phyloP scores from a whole-genome alignment of 2,888 invertebrate species.

The Megalurothrips usitatus region DNA sequence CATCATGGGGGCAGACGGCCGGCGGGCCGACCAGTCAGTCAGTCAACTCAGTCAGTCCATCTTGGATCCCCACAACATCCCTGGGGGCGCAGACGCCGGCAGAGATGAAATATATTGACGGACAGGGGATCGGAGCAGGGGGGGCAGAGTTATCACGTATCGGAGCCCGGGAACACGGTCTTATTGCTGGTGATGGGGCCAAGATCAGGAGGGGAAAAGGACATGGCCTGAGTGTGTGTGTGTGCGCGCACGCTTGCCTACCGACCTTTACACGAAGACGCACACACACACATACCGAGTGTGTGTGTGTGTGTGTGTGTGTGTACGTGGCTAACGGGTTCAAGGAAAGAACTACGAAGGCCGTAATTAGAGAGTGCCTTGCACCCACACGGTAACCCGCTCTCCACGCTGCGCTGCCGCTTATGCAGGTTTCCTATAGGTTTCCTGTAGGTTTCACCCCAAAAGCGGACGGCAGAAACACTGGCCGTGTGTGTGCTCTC shows the following conservation, averaged over 20 bases:
- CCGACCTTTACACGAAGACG: neutral
- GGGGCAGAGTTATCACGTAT: neutral
- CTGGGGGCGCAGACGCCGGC: too few relatives aligned
- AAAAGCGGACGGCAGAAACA: neutral
- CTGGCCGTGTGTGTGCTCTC: too few relatives aligned
- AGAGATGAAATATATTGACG: neutral
- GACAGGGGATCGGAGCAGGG: neutral
- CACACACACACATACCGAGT: neutral
- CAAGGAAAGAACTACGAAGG: slow-evolving; percentile 21
- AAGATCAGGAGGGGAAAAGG: neutral
- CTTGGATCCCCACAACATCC: neutral
- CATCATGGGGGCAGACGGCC: neutral
- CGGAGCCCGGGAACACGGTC: neutral
- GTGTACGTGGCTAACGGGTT: slow-evolving; percentile 1
- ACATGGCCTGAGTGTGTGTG: slow-evolving; percentile 6
- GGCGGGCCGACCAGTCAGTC: too few relatives aligned
- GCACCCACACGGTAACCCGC: slow-evolving; percentile 20
- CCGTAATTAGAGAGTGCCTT: neutral
- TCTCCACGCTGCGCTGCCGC: neutral
- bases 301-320: too few relatives aligned
- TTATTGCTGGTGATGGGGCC: slow-evolving; percentile 4
- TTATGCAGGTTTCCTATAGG: too few relatives aligned
- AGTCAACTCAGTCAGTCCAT: neutral
- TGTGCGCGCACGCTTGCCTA: neutral
- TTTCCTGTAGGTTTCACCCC: neutral